Conservation (phyloP, 2,888 invertebrate species). For the Andrena minutula region DNA sequence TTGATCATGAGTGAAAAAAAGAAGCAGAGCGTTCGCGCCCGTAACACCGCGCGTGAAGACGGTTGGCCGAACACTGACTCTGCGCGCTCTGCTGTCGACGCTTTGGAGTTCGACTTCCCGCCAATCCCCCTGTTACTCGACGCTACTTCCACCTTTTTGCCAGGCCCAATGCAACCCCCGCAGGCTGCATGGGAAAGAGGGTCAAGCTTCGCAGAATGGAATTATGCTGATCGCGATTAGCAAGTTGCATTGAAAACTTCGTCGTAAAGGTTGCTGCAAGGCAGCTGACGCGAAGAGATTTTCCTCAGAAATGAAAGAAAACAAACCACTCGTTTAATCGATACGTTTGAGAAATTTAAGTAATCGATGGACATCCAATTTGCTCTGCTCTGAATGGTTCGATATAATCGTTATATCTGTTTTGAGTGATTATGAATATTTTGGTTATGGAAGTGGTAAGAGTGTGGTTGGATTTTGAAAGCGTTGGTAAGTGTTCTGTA, state of each 20-base stretch:
- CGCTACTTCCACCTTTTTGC: conserved; percentile 63
- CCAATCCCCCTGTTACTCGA: conserved; percentile 72
- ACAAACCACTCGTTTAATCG: neutral
- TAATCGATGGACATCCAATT: neutral
- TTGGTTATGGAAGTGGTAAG: too few species aligned
- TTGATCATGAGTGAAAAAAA: conserved; percentile 32
- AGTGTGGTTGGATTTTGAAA: too few species aligned
- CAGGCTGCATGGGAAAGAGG: conserved; percentile 31
- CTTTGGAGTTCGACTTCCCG: conserved; percentile 74
- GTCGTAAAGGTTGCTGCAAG: neutral
- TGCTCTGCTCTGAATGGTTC: neutral
- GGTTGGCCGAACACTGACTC: conserved; percentile 79
- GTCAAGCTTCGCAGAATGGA: conserved; percentile 35
- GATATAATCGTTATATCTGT: too few species aligned
- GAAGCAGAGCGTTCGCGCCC: conserved; percentile 30
- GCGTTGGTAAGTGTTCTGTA: too few species aligned
- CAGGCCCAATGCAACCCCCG: conserved; percentile 46
- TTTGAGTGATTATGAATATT: too few species aligned
- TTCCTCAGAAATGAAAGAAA: neutral
- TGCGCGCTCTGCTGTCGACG: conserved; percentile 73
- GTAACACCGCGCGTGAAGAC: conserved; percentile 74
- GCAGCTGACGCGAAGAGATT: neutral
- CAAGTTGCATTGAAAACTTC: conserved; percentile 1
- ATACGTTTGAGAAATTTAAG: neutral
- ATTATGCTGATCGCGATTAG: conserved; percentile 46